These are phyloP conservation scores for Chymomyza procnemis DNA, from an alignment of 2,888 invertebrate genomes.

Conservation along the genomic window DNA sequence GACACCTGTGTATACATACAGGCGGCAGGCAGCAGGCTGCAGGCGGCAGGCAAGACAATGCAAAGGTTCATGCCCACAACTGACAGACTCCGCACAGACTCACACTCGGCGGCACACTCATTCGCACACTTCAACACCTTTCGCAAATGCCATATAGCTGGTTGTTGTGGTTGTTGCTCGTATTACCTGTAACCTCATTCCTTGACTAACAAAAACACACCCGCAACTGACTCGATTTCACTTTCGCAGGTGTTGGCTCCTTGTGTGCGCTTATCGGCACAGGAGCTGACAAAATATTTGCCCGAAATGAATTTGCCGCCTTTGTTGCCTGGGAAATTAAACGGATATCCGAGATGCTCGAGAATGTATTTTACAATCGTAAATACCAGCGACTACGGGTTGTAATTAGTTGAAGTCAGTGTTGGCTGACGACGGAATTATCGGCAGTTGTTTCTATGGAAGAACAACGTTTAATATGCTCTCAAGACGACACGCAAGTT, in stretches of 20 bases:
- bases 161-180: not conserved
- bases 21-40: slow-evolving; percentile 17
- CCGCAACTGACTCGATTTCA: slow-evolving; percentile 63
- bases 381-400: not conserved
- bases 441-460: not conserved
- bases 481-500: not conserved
- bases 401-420: not conserved
- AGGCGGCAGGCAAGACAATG: slow-evolving; percentile 32
- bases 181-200: not conserved
- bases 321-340: slow-evolving; percentile 53
- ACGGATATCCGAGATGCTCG: slow-evolving; percentile 54
- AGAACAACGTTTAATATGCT: not conserved
- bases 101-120: slow-evolving; percentile 11
- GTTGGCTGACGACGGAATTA: not conserved
- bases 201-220: slow-evolving; percentile 57
- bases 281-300: slow-evolving; percentile 36
- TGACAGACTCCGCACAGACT: not conserved
- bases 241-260: slow-evolving; percentile 45
- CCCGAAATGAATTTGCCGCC: slow-evolving; percentile 21
- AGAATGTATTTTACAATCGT: slow-evolving; percentile 17
- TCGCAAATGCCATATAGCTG: slow-evolving; percentile 3
- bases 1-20: slow-evolving; percentile 63
- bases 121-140: slow-evolving; percentile 30
- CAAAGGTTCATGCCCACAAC: slow-evolving; percentile 14
- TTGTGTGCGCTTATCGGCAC: not conserved